These are phyloP conservation scores for Orthosia incerta DNA, from an alignment of 2,888 invertebrate genomes.

Conservation along the genomic window DNA sequence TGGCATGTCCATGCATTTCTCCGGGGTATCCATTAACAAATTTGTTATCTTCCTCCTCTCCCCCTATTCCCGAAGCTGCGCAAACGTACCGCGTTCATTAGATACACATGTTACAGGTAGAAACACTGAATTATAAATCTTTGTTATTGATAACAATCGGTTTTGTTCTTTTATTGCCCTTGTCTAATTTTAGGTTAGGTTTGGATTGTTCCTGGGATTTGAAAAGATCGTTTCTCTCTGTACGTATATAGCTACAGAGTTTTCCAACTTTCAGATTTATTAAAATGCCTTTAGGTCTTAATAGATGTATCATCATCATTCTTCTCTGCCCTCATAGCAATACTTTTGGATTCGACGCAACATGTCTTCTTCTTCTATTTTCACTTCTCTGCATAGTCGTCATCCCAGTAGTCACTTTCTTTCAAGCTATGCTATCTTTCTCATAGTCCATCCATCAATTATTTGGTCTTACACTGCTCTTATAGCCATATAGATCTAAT, in stretches of 20 bases:
- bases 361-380: neutral
- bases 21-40: conserved; percentile 67
- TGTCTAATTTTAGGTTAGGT: conserved; percentile 11
- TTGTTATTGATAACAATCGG: conserved; percentile 56
- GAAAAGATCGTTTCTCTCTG: neutral
- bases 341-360: neutral
- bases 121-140: conserved; percentile 53
- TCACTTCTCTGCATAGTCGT: neutral
- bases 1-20: conserved; percentile 65
- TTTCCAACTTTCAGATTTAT: neutral
- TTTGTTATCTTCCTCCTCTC: conserved; percentile 68
- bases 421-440: neutral
- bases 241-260: neutral
- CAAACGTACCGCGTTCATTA: conserved; percentile 73
- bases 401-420: neutral
- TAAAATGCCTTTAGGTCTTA: neutral
- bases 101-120: conserved; percentile 45
- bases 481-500: neutral
- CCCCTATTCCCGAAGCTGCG: conserved; percentile 48
- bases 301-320: no score
- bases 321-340: no score
- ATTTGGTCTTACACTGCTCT: neutral
- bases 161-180: conserved; percentile 1
- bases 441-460: neutral
- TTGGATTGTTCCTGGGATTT: neutral